Evolutionary conservation across 2,113 vertebrate genomes (phyloP).

Genomic region (Paralichthys olivaceus): DNA sequence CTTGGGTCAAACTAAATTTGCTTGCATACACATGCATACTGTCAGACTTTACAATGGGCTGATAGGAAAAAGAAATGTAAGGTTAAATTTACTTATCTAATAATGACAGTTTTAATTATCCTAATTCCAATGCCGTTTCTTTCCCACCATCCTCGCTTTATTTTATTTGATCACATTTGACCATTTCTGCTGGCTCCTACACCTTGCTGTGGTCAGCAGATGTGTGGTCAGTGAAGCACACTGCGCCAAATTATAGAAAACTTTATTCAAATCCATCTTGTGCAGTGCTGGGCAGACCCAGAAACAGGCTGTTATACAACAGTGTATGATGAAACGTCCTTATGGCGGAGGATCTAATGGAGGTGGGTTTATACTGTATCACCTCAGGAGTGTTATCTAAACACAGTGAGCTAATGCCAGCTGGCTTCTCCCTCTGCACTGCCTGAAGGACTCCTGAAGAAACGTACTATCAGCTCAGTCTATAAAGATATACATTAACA

Average conservation of each 20-base stretch:
- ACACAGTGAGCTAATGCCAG: constrained; percentile 63
- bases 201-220: neutral
- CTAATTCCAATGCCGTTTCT: neutral
- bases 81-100: neutral
- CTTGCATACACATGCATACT: neutral
- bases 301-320: constrained; percentile 41
- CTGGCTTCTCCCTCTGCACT: constrained; percentile 59
- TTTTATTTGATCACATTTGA: neutral
- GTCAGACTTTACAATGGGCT: neutral
- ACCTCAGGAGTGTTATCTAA: constrained; percentile 60
- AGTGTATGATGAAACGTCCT: constrained; percentile 45
- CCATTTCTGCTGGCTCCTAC: neutral
- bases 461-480: constrained; percentile 43
- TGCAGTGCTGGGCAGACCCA: constrained; percentile 1
- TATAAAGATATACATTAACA: constrained; percentile 38
- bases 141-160: neutral
- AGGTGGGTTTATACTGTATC: constrained; percentile 49
- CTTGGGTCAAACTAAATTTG: neutral
- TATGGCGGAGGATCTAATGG: constrained; percentile 47
- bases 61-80: neutral
- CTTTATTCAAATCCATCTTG: constrained; percentile 23
- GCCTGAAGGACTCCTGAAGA: constrained; percentile 62
- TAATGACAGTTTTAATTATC: neutral
- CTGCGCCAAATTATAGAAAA: constrained; percentile 30
- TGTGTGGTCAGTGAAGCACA: neutral